Evolutionary conservation across 2,797 vertebrate species (phyloP).

Genomic region (Sylvilagus floridanus): DNA sequence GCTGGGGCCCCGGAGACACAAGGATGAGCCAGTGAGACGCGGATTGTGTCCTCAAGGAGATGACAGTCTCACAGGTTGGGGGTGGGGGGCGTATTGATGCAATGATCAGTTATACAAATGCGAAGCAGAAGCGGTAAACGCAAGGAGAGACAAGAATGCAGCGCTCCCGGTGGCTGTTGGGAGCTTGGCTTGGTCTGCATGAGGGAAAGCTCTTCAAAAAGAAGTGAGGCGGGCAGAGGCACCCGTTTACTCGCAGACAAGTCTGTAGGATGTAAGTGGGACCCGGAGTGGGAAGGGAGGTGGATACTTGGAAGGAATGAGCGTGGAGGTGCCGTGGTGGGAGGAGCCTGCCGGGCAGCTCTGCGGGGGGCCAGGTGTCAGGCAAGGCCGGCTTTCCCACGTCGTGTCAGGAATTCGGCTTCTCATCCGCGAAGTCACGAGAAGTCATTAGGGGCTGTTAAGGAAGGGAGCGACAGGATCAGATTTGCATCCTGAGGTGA

Average conservation of each 20-base stretch:
- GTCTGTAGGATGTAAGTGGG: neutral
- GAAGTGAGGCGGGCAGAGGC: neutral
- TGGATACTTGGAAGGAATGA: too few species aligned
- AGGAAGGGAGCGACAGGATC: neutral
- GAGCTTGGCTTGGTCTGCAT: neutral
- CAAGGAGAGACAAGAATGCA: neutral
- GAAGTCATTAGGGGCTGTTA: neutral
- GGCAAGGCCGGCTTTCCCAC: neutral
- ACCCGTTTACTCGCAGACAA: neutral
- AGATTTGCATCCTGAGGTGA: neutral
- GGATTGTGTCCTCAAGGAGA: neutral
- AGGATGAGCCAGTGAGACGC: neutral
- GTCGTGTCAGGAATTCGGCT: neutral
- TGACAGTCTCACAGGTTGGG: neutral
- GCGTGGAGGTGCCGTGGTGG: neutral
- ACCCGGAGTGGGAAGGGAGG: neutral
- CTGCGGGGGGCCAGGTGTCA: neutral
- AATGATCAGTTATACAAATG: neutral
- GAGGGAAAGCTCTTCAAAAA: neutral
- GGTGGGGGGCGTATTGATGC: neutral
- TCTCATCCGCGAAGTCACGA: neutral
- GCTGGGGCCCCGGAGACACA: neutral
- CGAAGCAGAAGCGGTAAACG: neutral
- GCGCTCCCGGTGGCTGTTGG: neutral
- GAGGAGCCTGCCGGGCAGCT: neutral